Evolutionary conservation across 1,140 invertebrate genomes (phyloP).

Genomic region (Dinoponera quadriceps): DNA sequence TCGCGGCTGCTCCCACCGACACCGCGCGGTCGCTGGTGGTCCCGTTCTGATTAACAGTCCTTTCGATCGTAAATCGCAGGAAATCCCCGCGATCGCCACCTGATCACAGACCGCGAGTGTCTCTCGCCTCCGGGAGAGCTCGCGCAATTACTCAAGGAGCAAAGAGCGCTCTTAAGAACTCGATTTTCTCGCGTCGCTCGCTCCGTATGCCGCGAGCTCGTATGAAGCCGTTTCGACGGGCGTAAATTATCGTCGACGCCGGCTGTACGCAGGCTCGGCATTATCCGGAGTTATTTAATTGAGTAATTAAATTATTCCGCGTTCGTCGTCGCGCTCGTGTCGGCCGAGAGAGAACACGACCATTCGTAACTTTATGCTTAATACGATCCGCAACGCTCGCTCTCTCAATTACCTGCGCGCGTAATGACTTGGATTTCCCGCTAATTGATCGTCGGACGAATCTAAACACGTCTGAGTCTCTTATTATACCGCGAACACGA

Average conservation of each 20-base stretch:
- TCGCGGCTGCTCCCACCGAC: slow-evolving; percentile 64
- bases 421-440: background rate
- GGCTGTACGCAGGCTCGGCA: background rate
- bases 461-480: background rate
- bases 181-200: slow-evolving; percentile 35
- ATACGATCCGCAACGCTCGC: background rate
- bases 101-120: slow-evolving; percentile 8
- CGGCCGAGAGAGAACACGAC: background rate
- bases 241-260: slow-evolving; percentile 33
- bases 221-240: slow-evolving; percentile 33
- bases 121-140: slow-evolving; percentile 4
- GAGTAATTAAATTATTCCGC: slow-evolving; percentile 40
- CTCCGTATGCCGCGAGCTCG: background rate
- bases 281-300: slow-evolving; percentile 40
- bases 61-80: slow-evolving; percentile 28
- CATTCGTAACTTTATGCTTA: slow-evolving; percentile 4
- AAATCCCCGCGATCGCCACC: slow-evolving; percentile 27
- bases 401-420: background rate
- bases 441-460: background rate
- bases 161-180: slow-evolving; percentile 17
- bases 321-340: background rate
- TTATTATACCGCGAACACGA: slow-evolving; percentile 1
- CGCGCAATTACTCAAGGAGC: slow-evolving; percentile 27
- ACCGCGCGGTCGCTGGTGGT: slow-evolving; percentile 61
- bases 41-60: slow-evolving; percentile 64